Conservation (phyloP, 2,113 vertebrate species). For the Tapirus terrestris region DNA sequence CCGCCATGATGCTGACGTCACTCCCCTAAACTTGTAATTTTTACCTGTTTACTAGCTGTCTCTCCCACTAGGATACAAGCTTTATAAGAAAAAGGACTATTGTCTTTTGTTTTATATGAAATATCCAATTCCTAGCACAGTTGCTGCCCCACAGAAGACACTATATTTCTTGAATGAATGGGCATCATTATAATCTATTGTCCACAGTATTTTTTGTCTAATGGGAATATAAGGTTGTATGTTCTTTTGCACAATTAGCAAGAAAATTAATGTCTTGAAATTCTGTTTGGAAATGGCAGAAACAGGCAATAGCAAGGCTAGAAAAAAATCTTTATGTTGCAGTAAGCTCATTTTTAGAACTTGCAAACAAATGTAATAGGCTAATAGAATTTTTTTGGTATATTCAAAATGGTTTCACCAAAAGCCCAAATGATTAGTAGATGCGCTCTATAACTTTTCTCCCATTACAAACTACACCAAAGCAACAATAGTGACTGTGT, state of each 20-base stretch:
- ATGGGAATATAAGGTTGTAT: not conserved
- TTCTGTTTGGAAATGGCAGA: not conserved
- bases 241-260: not conserved
- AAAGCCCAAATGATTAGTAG: not conserved
- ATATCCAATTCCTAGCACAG: not conserved
- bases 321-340: not conserved
- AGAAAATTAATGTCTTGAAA: not conserved
- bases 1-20: too few species aligned
- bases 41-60: not conserved
- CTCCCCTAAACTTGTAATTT: not conserved
- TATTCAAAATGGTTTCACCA: not conserved
- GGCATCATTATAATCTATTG: not conserved
- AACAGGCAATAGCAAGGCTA: not conserved
- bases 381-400: not conserved
- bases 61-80: not conserved
- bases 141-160: not conserved
- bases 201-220: not conserved
- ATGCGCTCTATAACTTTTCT: not conserved
- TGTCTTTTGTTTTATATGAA: not conserved
- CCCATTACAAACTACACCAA: not conserved
- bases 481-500: not conserved
- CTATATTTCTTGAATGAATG: not conserved
- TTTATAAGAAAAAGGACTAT: not conserved
- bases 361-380: not conserved
- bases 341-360: not conserved